These are phyloP conservation scores for Philypnodon macrostomus DNA, from an alignment of 2,797 vertebrate genomes.

Conservation along the genomic window DNA sequence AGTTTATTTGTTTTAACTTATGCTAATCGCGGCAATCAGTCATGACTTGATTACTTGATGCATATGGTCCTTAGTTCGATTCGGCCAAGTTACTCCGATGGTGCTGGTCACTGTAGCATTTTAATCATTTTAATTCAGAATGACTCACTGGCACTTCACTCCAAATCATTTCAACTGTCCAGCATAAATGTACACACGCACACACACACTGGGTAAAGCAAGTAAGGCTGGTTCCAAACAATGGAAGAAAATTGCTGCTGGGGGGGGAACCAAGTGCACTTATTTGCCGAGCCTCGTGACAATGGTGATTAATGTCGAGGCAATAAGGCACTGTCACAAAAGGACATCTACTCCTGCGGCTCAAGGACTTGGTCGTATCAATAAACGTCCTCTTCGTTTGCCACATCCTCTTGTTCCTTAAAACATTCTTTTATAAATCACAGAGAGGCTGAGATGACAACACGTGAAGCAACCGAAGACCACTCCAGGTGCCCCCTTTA, in stretches of 20 bases:
- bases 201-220: slow-evolving; percentile 9
- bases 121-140: slow-evolving; percentile 61
- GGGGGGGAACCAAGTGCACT: slow-evolving; percentile 51
- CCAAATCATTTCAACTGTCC: slow-evolving; percentile 60
- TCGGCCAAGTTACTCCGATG: slow-evolving; percentile 38
- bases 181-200: slow-evolving; percentile 5
- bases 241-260: slow-evolving; percentile 42
- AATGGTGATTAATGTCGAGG: slow-evolving; percentile 73
- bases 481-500: too few relatives aligned
- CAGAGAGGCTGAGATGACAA: not conserved
- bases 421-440: slow-evolving; percentile 36
- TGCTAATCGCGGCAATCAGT: slow-evolving; percentile 61
- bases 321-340: slow-evolving; percentile 69
- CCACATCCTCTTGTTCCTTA: slow-evolving; percentile 55
- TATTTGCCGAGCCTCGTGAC: slow-evolving; percentile 65
- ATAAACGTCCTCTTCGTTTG: slow-evolving; percentile 68
- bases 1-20: slow-evolving; percentile 61
- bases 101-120: slow-evolving; percentile 60
- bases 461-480: too few relatives aligned
- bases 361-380: slow-evolving; percentile 72
- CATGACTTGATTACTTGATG: slow-evolving; percentile 53
- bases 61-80: slow-evolving; percentile 48
- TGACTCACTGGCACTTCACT: slow-evolving; percentile 66
- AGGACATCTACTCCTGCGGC: slow-evolving; percentile 63
- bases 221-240: too few relatives aligned